Evolutionary conservation across 2,113 vertebrate species (phyloP).

Genomic region (Rhagologus leucostigma): DNA sequence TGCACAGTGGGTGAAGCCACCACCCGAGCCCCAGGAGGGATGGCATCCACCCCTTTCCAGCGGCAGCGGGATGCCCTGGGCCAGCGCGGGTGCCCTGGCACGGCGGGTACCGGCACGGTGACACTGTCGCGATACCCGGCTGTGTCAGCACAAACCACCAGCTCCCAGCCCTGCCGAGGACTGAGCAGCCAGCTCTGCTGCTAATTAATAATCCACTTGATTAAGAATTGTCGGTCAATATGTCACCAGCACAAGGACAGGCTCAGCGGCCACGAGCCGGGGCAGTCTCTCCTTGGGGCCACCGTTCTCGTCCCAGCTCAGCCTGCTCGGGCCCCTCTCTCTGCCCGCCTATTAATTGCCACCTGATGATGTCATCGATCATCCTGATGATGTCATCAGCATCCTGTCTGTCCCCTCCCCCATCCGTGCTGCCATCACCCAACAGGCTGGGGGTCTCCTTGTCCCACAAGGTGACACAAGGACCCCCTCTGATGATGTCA

Average conservation of each 20-base stretch:
- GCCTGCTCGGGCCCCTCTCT: background rate
- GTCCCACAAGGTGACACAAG: background rate
- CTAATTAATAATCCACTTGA: slow-evolving; percentile 56
- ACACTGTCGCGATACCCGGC: accelerated
- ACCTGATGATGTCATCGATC: background rate
- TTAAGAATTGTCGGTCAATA: background rate
- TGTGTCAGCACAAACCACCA: background rate
- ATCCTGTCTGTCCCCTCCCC: too few species aligned
- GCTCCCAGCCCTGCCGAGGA: background rate
- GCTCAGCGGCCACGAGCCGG: accelerated
- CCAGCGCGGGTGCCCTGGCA: accelerated
- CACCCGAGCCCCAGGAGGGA: accelerated
- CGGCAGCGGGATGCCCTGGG: accelerated
- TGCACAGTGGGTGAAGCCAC: accelerated
- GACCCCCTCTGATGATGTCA: background rate
- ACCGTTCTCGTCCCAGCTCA: background rate
- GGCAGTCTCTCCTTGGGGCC: accelerated
- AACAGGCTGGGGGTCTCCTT: background rate
- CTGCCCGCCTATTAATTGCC: background rate
- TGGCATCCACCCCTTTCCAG: background rate
- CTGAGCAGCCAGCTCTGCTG: background rate
- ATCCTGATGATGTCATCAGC: background rate
- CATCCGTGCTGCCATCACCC: background rate
- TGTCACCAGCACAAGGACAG: background rate
- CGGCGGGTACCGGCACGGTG: background rate